Conservation (phyloP, 2,797 vertebrate species). For the Pseudomugil gertrudae region DNA sequence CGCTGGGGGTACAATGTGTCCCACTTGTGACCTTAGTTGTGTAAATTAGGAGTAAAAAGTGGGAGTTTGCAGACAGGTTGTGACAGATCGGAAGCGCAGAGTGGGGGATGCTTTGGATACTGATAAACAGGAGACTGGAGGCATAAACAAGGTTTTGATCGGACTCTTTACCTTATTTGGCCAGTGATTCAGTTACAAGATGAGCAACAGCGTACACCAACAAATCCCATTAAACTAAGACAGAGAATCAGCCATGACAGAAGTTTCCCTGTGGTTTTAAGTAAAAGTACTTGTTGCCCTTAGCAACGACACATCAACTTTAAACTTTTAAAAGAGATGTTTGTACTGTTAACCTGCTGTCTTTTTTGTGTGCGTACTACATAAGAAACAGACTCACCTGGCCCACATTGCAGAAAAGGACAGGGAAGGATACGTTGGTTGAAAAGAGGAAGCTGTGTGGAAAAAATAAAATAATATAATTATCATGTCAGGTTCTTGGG, state of each 20-base stretch:
- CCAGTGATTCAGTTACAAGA: constrained; percentile 39
- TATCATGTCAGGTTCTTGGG: too few species aligned
- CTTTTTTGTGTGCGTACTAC: constrained; percentile 11
- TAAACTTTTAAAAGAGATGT: too few species aligned
- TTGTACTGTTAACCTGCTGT: constrained; percentile 31
- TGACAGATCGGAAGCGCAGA: constrained; percentile 56
- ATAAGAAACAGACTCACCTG: constrained; percentile 61
- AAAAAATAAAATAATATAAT: background rate
- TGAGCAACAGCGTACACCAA: constrained; percentile 27
- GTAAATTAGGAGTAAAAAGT: constrained; percentile 52
- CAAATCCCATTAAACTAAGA: constrained; percentile 26
- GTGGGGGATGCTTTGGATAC: constrained; percentile 48
- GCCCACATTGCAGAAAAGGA: constrained; percentile 14
- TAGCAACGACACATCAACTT: too few species aligned
- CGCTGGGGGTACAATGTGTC: constrained; percentile 37
- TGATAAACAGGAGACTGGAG: constrained; percentile 75
- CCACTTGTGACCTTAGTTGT: constrained; percentile 43
- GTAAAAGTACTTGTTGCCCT: too few species aligned
- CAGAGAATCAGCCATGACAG: constrained; percentile 26
- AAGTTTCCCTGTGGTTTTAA: constrained; percentile 13
- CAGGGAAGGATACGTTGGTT: constrained; percentile 12
- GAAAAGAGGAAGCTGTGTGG: constrained; percentile 47
- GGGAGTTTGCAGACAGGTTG: constrained; percentile 60
- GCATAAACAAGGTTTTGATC: constrained; percentile 68
- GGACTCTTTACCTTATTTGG: constrained; percentile 78